Percentiles rank a stretch among this genome's conserved stretches.
phyloP scores from a whole-genome alignment of 2,797 vertebrate species.

The Lepus townsendii region DNA sequence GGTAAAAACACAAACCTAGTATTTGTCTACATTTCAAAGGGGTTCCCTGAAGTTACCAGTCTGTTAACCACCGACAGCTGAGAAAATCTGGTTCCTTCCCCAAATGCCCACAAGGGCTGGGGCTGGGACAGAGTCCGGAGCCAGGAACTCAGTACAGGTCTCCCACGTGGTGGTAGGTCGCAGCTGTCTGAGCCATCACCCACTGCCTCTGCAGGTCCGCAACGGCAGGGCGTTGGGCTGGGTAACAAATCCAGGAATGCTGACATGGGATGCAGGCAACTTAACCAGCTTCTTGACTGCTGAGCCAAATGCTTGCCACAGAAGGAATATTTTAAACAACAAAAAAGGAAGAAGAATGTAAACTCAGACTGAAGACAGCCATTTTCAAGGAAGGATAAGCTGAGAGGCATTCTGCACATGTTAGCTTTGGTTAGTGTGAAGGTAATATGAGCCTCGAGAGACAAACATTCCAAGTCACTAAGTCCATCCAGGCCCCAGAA shows the following conservation, averaged over 20 bases:
- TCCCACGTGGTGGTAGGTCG: too few relatives aligned
- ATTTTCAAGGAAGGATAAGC: background rate
- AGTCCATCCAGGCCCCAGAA: slow-evolving; percentile 11
- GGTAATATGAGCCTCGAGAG: background rate
- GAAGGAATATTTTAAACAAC: background rate
- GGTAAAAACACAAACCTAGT: background rate
- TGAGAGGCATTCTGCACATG: background rate
- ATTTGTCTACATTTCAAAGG: slow-evolving; percentile 28
- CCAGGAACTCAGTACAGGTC: too few relatives aligned
- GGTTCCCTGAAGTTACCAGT: slow-evolving; percentile 43
- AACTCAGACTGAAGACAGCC: slow-evolving; percentile 23
- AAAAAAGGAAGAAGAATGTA: background rate
- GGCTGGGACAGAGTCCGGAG: too few relatives aligned
- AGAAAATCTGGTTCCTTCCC: background rate
- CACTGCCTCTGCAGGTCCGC: too few relatives aligned
- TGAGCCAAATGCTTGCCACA: background rate
- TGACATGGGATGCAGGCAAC: too few relatives aligned
- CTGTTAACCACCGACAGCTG: background rate
- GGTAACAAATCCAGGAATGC: too few relatives aligned
- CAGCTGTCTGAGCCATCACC: too few relatives aligned
- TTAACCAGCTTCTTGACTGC: too few relatives aligned
- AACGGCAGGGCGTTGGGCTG: too few relatives aligned
- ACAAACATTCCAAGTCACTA: background rate
- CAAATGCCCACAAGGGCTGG: too few relatives aligned
- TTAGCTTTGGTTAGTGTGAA: background rate